Evolutionary conservation across 2,113 vertebrate genomes (phyloP).

Genomic region (Felis catus): F.catus_Fca126_mat1.0 CM031419.1:105440501-105441000

Average conservation of each 20-base stretch:
- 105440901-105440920: neutral
- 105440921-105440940: slow-evolving; percentile 31
- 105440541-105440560: no score
- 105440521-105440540: no score
- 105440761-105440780: neutral
- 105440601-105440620: no score
- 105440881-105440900: neutral
- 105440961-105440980: neutral
- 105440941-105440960: neutral
- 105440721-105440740: neutral
- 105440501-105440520: no score
- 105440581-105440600: no score
- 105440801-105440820: neutral
- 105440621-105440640: no score
- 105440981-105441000: neutral
- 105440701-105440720: neutral
- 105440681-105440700: no score
- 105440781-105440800: neutral
- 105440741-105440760: neutral
- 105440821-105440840: neutral
- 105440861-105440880: neutral
- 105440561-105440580: no score
- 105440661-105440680: no score
- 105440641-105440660: no score
- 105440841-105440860: neutral